phyloP scores from a whole-genome alignment of 2,888 invertebrate genomes.

The Meta bourneti region DNA sequence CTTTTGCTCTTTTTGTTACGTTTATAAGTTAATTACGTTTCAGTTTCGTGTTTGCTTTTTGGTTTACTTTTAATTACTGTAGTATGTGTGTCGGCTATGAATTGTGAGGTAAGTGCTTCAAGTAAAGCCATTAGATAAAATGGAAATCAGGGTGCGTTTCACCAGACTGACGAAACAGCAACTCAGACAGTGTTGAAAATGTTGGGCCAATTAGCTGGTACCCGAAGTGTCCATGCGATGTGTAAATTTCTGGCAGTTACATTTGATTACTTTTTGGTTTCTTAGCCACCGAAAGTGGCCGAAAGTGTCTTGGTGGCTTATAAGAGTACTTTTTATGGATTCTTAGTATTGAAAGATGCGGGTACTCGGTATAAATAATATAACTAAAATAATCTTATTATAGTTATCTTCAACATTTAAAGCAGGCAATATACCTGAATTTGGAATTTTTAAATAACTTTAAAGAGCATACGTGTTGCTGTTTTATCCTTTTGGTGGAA shows the following conservation, averaged over 20 bases:
- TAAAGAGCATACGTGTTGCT: background rate
- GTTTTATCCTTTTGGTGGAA: background rate
- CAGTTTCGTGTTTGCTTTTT: constrained; percentile 9
- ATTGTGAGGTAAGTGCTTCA: background rate
- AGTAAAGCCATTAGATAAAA: background rate
- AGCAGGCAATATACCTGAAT: background rate
- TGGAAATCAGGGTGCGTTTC: background rate
- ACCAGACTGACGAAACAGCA: background rate
- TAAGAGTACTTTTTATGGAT: too few species aligned
- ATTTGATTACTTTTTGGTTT: too few species aligned
- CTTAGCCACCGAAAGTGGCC: too few species aligned
- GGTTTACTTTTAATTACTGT: background rate
- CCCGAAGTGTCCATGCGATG: too few species aligned
- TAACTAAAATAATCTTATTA: too few species aligned
- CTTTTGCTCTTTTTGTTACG: constrained; percentile 7
- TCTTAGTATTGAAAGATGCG: too few species aligned
- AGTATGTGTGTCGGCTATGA: background rate
- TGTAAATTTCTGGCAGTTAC: too few species aligned
- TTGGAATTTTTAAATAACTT: background rate
- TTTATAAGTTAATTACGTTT: constrained; percentile 47
- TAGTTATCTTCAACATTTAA: too few species aligned
- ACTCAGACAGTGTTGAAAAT: background rate
- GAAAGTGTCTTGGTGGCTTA: too few species aligned
- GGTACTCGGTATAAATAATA: too few species aligned
- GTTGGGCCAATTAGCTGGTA: too few species aligned